Evolutionary conservation across 2,888 invertebrate genomes (phyloP).

Genomic region (Habrosyne pyritoides): DNA sequence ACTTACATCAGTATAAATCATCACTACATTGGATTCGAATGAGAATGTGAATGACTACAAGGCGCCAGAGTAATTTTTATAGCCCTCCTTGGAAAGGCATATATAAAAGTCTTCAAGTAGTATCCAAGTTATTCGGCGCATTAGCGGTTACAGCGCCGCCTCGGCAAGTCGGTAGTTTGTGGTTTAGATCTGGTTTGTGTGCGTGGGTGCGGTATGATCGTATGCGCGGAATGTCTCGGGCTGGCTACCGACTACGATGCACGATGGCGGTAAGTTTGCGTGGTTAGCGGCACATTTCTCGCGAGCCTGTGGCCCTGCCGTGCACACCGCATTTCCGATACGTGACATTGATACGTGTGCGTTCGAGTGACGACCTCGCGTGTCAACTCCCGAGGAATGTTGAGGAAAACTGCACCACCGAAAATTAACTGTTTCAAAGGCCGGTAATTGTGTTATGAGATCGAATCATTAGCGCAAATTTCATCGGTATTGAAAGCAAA

Average conservation of each 20-base stretch:
- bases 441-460: neutral
- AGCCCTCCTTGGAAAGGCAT: neutral
- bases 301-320: conserved; percentile 32
- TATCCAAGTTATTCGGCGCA: conserved; percentile 22
- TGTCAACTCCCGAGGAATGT: conserved; percentile 7
- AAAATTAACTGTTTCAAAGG: neutral
- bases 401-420: neutral
- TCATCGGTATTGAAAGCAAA: neutral
- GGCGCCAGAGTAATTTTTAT: neutral
- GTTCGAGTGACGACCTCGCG: neutral
- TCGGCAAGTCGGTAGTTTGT: conserved; percentile 26
- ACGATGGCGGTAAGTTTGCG: conserved; percentile 34
- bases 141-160: conserved; percentile 21
- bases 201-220: conserved; percentile 47
- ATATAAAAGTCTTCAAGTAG: neutral
- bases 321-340: conserved; percentile 40
- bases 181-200: conserved; percentile 35
- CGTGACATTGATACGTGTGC: conserved; percentile 35
- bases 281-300: conserved; percentile 47
- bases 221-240: conserved; percentile 49
- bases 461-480: neutral
- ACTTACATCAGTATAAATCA: too few relatives aligned
- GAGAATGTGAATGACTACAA: too few relatives aligned
- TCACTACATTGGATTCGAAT: too few relatives aligned
- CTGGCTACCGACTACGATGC: conserved; percentile 13